A percentile compares a stretch with the other conserved stretches of the same genome.
Conservation (phyloP, 1,140 invertebrate species). For the Monomorium pharaonis region DNA sequence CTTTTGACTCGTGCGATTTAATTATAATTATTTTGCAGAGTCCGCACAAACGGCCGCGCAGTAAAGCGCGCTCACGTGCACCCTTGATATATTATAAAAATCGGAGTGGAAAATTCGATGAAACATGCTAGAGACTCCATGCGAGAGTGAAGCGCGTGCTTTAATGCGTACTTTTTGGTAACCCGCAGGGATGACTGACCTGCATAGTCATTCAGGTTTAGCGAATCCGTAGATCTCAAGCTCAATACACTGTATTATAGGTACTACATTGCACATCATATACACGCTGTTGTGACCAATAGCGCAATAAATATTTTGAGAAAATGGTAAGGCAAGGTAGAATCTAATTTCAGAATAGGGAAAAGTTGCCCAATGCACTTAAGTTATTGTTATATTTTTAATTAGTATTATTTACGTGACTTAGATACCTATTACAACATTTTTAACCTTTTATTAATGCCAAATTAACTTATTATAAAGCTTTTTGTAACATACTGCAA, state of each 20-base stretch:
- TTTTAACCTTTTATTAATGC: too few relatives aligned
- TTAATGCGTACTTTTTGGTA: conserved; percentile 12
- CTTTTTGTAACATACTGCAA: too few relatives aligned
- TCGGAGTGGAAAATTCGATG: conserved; percentile 32
- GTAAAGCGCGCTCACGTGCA: background rate
- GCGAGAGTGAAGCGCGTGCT: background rate
- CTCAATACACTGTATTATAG: background rate
- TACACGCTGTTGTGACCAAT: background rate
- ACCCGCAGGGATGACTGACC: background rate
- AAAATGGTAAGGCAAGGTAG: background rate
- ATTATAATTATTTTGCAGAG: conserved; percentile 23
- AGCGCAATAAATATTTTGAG: background rate
- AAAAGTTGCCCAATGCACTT: too few relatives aligned
- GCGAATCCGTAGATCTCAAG: background rate
- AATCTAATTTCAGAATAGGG: background rate
- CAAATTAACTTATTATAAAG: too few relatives aligned
- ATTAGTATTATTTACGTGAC: too few relatives aligned
- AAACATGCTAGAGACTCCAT: background rate
- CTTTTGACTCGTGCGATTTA: background rate
- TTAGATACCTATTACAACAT: too few relatives aligned
- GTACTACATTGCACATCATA: background rate
- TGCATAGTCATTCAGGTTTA: background rate
- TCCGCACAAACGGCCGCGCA: background rate
- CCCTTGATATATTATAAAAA: conserved; percentile 3
- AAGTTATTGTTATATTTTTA: too few relatives aligned